A percentile compares a stretch with the other conserved stretches of the same genome.
These are phyloP conservation scores for Pseudoips prasinana DNA, from an alignment of 2,888 invertebrate species.

Conservation along the genomic window DNA sequence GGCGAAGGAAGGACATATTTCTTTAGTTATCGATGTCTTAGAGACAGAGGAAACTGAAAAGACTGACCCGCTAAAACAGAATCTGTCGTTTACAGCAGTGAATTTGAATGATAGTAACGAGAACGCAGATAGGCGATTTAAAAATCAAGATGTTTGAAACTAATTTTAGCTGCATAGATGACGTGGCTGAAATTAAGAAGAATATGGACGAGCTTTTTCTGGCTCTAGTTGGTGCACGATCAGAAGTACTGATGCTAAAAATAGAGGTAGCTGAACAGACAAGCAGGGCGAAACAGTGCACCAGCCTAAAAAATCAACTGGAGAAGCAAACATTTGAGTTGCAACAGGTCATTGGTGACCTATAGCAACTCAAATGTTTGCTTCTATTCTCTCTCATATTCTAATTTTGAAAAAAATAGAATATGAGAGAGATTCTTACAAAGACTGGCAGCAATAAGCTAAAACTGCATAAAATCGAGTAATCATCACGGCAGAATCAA, in stretches of 20 bases:
- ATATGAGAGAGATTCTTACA: constrained; percentile 72
- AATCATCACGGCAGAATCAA: constrained; percentile 84
- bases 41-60: constrained; percentile 74
- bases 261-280: constrained; percentile 60
- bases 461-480: constrained; percentile 84
- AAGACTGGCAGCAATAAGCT: constrained; percentile 75
- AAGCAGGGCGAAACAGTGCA: constrained; percentile 60
- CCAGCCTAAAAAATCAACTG: constrained; percentile 52
- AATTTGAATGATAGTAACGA: constrained; percentile 75
- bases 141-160: constrained; percentile 83
- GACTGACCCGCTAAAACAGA: constrained; percentile 72
- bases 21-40: constrained; percentile 69
- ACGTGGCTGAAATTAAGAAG: constrained; percentile 76
- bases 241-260: constrained; percentile 77
- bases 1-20: constrained; percentile 74
- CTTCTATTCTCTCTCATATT: too few species aligned
- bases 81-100: constrained; percentile 65
- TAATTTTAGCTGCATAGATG: constrained; percentile 73
- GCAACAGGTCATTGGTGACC: constrained; percentile 62
- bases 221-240: constrained; percentile 79
- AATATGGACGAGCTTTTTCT: constrained; percentile 82
- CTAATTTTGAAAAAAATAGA: constrained; percentile 68
- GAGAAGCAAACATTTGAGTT: constrained; percentile 71
- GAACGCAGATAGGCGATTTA: constrained; percentile 82
- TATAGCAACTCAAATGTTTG: too few species aligned